Percentiles rank a stretch among this genome's conserved stretches.
phyloP scores from a whole-genome alignment of 1,140 invertebrate species.

The Drosophila elegans region DNA sequence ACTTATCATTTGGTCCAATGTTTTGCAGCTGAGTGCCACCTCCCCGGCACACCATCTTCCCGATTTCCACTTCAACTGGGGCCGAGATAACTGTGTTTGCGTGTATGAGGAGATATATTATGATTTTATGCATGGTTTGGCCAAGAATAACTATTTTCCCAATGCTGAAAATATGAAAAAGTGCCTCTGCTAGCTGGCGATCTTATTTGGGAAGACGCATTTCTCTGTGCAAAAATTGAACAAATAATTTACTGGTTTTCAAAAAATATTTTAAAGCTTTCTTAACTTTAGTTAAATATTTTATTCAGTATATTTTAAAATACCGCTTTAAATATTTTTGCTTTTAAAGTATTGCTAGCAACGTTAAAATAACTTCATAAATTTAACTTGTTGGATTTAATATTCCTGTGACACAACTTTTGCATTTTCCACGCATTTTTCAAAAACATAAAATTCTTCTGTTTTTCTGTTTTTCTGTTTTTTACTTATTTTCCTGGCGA shows the following conservation, averaged over 20 bases:
- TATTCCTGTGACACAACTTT: conserved; percentile 7
- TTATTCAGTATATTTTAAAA: no score
- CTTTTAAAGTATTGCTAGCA: no score
- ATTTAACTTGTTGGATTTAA: neutral
- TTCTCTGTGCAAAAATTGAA: neutral
- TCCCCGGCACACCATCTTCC: conserved; percentile 29
- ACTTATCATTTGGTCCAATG: conserved; percentile 75
- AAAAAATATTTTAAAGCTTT: neutral
- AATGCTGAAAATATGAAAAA: conserved; percentile 24
- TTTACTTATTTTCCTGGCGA: neutral
- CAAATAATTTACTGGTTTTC: neutral
- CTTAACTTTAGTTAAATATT: neutral
- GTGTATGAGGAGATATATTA: conserved; percentile 63
- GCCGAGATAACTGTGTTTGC: conserved; percentile 25
- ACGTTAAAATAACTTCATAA: no score
- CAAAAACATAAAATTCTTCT: conserved; percentile 1
- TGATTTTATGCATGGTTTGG: conserved; percentile 72
- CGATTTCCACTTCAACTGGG: conserved; percentile 22
- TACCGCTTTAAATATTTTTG: no score
- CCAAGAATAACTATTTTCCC: conserved; percentile 48
- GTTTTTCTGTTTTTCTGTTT: no score
- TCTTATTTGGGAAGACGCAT: neutral
- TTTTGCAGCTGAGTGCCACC: conserved; percentile 54
- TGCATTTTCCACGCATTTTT: conserved; percentile 7
- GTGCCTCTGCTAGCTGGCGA: neutral